Evolutionary conservation across 2,888 invertebrate species (phyloP), one percentile per base, ranked within the genome.

Genomic region (Gymnoscelis rufifasciata): DNA sequence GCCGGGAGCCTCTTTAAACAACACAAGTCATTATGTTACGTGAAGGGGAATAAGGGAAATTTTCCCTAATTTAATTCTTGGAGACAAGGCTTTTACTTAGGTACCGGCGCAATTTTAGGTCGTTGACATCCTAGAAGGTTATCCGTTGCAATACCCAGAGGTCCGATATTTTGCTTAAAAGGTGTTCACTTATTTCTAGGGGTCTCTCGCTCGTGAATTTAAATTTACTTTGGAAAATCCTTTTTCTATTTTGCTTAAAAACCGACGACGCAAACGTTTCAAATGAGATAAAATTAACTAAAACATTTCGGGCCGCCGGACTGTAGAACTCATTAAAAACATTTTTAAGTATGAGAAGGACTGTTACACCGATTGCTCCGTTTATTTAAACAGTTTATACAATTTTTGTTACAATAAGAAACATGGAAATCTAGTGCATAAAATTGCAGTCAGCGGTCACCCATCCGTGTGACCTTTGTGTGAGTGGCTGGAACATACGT

Each of bases 51-150:
- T 57, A 56, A 62, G 58, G 52, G 54, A 60, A 66, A 66, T 70
- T 66, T 62, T 60, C 65, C 65, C 64, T 69, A 74, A 78, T 75
- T 74, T 71, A 70, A 75, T 79, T 74, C 69, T 53, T 58, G 59
- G 57, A 69, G 64, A 68, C 65, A 59, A 56, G 60, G 57, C 65
- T 66, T 71, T 67, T 62, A 66, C 62, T 52, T 48, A 47, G 51
- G 51, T 48, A 52, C 66, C 38, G 38, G 35, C 33, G 38, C 66
- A 62, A 63, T 68, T 69, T 66, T 59, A 60, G 62, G 55, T 63
- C 57, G 54, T 51, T 62, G 63, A 66, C 67, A 66, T 72, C 60
- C 60, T 52, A 62, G 59, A 54, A 61, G 62, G 66, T 67, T 75
- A 70, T 76, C 75, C 72, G 64, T 68, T 53, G 47, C 52, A 43